Evolutionary conservation across 2,113 vertebrate genomes (phyloP).

Genomic region (Nycticryphes semicollaris): DNA sequence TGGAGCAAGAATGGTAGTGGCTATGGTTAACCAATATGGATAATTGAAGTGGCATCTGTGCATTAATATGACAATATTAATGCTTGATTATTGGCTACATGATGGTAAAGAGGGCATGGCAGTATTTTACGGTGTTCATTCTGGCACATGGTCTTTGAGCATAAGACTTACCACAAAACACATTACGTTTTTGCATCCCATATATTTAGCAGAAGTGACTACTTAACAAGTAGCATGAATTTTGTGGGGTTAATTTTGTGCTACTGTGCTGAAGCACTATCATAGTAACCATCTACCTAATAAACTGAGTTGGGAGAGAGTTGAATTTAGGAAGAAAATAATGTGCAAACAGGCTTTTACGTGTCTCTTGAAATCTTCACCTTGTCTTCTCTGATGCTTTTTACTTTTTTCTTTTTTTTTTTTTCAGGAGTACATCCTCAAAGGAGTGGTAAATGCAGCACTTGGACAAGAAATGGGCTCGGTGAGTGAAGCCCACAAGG

Average conservation of each 20-base stretch:
- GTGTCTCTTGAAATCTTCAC: background rate
- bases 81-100: background rate
- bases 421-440: conserved; percentile 92
- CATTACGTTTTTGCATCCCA: background rate
- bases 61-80: background rate
- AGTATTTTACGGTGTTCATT: background rate
- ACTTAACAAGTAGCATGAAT: background rate
- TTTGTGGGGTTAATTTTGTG: background rate
- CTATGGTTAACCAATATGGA: background rate
- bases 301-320: background rate
- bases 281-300: background rate
- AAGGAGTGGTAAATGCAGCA: conserved; percentile 95
- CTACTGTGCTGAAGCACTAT: background rate
- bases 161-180: background rate
- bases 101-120: background rate
- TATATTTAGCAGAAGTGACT: background rate
- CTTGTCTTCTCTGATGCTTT: background rate
- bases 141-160: background rate
- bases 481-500: conserved; percentile 76
- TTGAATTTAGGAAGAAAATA: background rate
- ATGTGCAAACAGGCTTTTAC: background rate
- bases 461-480: conserved; percentile 93
- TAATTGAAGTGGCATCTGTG: background rate
- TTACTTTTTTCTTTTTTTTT: background rate
- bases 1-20: background rate